Evolutionary conservation across 2,113 vertebrate species (phyloP), one percentile per base, ranked within the genome.

Genomic region (Proteles cristata): DNA sequence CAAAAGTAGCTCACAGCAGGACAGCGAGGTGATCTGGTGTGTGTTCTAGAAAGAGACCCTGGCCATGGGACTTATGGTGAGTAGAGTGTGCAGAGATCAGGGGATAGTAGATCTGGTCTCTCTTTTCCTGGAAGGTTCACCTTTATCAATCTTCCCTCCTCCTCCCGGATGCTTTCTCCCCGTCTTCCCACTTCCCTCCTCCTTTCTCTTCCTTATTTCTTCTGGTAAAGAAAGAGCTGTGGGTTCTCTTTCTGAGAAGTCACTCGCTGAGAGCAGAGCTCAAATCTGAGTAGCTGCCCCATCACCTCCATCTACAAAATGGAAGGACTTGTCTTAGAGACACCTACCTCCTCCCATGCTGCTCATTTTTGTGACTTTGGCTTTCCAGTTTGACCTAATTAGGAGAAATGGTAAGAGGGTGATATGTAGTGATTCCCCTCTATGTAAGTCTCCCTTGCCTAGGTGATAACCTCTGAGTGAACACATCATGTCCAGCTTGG

Each of bases 281-380:
- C 31, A 71, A 6, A 55, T 88, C 43, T 80, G 5, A 73, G 43
- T 35, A 73, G 43, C 68, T 90, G 50, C 31, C 48, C 25, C 53
- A 28, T 25, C 58, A 16, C 53, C 23, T 58, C n/a, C 77, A 21
- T 11, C 86, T 55, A 33, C 12, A 68, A 48, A 90, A 77, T 11
- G 21, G 19, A 7, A 4, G 74, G 63, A 21, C 43, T 35, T 55
- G 21, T 92, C 74, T 77, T 53, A 14, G 45, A 53, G 61, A 83
- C 2, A 19, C 0, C 5, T 7, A 2, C 12, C 15, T 73, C 63
- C 8, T 61, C n/a, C 2, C 9, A 7, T 19, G 39, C 4, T 26
- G 11, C 31, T 25, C 35, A 23, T 19, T 43, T 79, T 15, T 31
- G 11, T 35, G 66, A 8, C 61, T 83, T 76, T 39, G 12, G 16